Base-by-base conservation (phyloP, 2,888 invertebrate species). In the Ectemnius cavifrons region DNA sequence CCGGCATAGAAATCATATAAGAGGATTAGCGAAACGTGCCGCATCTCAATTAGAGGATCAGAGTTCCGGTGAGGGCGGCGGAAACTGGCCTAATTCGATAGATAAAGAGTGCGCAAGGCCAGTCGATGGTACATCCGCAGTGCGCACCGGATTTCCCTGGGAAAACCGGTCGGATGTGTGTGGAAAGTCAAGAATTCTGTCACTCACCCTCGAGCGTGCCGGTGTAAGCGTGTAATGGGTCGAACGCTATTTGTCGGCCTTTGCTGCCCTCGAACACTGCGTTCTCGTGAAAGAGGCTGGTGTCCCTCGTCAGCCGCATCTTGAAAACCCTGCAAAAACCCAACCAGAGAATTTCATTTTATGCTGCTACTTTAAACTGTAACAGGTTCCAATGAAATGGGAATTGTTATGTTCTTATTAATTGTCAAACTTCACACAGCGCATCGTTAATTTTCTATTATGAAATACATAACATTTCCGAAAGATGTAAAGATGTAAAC, bases 201-300 rank as follows among this genome's bases (percentile, higher is more conserved):
- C 68, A 74, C 87, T 84, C 83, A 92, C 92, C 92, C 83, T 91
- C 90, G 47, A 92, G 85, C 62, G 86, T 85, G 46, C 93, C 93
- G 27, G 83, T 87, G 79, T 92, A 91, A 18, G 90, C 89, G 72
- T 91, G 90, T 62, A 80, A 67, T n/a, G 87, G 86, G 86, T 92
- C 92, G 84, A 91, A 92, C 63, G 82, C 75, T 64, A 92, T 81
- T 52, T 86, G 85, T 14, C 89, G 89, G 16, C 90, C 90, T 46
- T 89, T 87, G 66, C 90, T 90, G 71, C 89, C 89, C 86, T 92
- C 92, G 79, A 92, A 89, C 20, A 90, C 85, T 45, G 90, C 88
- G 71, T 92, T 90, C 11, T 91, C 88, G 73, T 91, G 88, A 82
- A 92, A 92, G 2, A 92, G 81, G 13, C 82, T 83, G 6, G 86